phyloP scores from a whole-genome alignment of 2,797 vertebrate genomes.

The Philypnodon macrostomus region DNA sequence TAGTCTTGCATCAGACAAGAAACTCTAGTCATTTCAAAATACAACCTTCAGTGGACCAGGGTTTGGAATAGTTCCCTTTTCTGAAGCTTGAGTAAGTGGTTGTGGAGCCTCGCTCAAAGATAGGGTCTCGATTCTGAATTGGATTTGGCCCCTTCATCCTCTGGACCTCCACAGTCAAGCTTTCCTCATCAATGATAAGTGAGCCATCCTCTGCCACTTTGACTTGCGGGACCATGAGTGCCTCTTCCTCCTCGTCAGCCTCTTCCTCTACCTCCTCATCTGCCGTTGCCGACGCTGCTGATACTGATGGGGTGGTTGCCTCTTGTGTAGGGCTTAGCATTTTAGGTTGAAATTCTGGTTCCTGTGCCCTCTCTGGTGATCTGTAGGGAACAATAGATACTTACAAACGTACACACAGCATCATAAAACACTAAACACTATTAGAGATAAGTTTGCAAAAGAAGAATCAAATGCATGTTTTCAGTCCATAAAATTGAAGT shows the following conservation, averaged over 20 bases:
- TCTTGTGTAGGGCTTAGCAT: constrained; percentile 50
- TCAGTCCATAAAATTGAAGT: too few species aligned
- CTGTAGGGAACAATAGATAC: constrained; percentile 29
- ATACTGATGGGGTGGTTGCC: constrained; percentile 21
- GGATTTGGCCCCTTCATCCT: constrained; percentile 88
- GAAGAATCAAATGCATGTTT: too few species aligned
- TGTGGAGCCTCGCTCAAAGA: constrained; percentile 95
- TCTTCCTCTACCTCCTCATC: constrained; percentile 23
- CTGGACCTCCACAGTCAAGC: constrained; percentile 93
- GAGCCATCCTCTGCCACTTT: constrained; percentile 97
- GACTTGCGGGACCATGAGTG: constrained; percentile 87
- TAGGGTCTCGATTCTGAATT: constrained; percentile 87
- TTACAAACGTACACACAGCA: too few species aligned
- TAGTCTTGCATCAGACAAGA: not conserved
- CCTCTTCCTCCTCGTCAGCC: constrained; percentile 41
- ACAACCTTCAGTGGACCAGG: constrained; percentile 91
- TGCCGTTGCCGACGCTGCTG: constrained; percentile 33
- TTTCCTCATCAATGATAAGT: constrained; percentile 96
- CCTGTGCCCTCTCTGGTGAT: constrained; percentile 37
- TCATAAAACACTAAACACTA: too few species aligned
- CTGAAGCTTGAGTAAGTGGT: constrained; percentile 97
- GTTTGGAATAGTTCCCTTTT: constrained; percentile 85
- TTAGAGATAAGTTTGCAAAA: not conserved
- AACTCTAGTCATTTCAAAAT: not conserved
- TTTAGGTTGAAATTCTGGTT: constrained; percentile 47